phyloP scores from a whole-genome alignment of 2,113 vertebrate species.

The Setophaga petechia region DNA sequence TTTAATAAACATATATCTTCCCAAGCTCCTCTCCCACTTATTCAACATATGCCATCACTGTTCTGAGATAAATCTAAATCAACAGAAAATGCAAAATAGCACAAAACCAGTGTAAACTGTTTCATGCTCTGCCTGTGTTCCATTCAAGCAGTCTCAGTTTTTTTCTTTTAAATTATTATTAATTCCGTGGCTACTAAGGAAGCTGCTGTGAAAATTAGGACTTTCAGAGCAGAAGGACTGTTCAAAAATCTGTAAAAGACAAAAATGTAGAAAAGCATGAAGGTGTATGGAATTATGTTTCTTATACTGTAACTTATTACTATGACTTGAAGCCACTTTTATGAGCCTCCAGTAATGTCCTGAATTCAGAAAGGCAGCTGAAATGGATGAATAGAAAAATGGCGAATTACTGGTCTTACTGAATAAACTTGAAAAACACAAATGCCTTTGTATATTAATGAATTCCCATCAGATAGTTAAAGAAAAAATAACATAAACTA shows the following conservation, averaged over 20 bases:
- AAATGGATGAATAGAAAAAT: not conserved
- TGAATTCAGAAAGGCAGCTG: not conserved
- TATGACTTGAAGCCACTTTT: not conserved
- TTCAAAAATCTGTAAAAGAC: not conserved
- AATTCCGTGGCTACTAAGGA: not conserved
- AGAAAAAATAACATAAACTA: not conserved
- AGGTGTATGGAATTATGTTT: not conserved
- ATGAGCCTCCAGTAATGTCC: not conserved
- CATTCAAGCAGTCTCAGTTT: not conserved
- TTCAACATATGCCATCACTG: not conserved
- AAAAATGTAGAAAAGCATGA: not conserved
- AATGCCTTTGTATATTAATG: not conserved
- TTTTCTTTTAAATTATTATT: not conserved
- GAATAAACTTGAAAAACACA: not conserved
- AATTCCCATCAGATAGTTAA: not conserved
- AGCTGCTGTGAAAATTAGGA: not conserved
- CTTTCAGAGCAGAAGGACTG: not conserved
- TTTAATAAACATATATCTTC: slow-evolving; percentile 5
- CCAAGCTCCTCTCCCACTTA: not conserved
- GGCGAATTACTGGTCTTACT: not conserved
- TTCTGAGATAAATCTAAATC: not conserved
- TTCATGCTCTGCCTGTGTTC: not conserved
- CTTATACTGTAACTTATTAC: not conserved
- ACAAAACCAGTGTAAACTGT: not conserved
- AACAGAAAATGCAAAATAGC: not conserved